phyloP scores from a whole-genome alignment of 2,113 vertebrate genomes.

The Toxotes jaculatrix region DNA sequence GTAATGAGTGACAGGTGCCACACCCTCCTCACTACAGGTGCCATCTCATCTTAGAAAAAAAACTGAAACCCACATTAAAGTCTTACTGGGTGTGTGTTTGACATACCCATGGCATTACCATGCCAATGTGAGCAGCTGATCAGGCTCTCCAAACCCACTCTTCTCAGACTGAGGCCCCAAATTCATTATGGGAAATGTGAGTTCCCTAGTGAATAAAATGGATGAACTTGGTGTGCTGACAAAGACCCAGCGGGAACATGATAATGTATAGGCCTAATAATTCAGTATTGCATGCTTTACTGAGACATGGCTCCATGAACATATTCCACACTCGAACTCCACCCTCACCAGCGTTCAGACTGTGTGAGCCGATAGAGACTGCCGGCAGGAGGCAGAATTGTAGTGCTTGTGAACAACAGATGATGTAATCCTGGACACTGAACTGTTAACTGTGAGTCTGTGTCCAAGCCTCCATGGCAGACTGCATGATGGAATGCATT shows the following conservation, averaged over 20 bases:
- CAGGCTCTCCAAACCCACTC: too few relatives aligned
- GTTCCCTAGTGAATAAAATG: neutral
- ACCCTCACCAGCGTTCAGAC: neutral
- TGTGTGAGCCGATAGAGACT: neutral
- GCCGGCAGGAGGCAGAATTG: too few relatives aligned
- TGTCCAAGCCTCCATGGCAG: too few relatives aligned
- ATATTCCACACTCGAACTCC: neutral
- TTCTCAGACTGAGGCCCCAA: too few relatives aligned
- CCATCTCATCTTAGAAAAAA: neutral
- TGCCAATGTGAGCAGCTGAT: too few relatives aligned
- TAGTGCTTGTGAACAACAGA: too few relatives aligned
- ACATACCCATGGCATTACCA: neutral
- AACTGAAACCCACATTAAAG: neutral
- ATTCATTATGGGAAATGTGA: neutral
- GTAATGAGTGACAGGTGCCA: neutral
- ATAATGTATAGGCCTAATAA: neutral
- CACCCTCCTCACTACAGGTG: conserved; percentile 7
- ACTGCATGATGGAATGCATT: too few relatives aligned
- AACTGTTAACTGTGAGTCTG: too few relatives aligned
- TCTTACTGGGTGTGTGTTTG: neutral
- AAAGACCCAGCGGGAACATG: neutral
- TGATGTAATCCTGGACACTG: too few relatives aligned
- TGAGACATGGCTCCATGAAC: neutral
- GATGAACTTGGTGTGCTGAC: neutral
- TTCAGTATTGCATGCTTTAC: too few relatives aligned